Evolutionary conservation across 2,113 vertebrate genomes (phyloP).

Genomic region (Antechinus stuartii): DNA sequence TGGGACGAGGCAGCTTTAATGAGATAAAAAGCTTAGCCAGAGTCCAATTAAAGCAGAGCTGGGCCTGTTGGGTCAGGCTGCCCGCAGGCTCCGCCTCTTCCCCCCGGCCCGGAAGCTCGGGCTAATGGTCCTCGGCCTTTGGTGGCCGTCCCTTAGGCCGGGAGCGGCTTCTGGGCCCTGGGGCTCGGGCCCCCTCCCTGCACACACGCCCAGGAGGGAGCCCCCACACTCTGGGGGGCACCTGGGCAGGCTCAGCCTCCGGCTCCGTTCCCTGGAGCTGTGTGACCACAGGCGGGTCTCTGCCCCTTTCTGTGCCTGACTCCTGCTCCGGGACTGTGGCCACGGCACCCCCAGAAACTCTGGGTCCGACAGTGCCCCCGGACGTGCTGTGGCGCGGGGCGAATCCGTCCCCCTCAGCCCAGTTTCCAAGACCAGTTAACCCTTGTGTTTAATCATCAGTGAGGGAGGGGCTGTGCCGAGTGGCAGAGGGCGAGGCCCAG

Average conservation of each 20-base stretch:
- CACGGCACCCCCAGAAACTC: too few species aligned
- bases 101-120: neutral
- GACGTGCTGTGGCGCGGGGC: neutral
- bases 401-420: too few species aligned
- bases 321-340: neutral
- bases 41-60: slow-evolving; percentile 86
- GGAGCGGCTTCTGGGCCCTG: neutral
- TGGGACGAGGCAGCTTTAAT: slow-evolving; percentile 86
- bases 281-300: neutral
- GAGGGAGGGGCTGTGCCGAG: too few species aligned
- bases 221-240: too few species aligned
- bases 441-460: too few species aligned
- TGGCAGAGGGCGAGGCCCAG: too few species aligned
- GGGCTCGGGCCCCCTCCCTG: neutral
- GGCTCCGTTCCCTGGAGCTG: too few species aligned
- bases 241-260: too few species aligned
- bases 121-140: neutral
- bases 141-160: neutral
- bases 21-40: slow-evolving; percentile 90
- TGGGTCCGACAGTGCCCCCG: too few species aligned
- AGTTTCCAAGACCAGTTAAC: too few species aligned
- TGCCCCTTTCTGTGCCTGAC: too few species aligned
- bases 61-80: slow-evolving; percentile 87
- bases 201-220: neutral
- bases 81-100: slow-evolving; percentile 52